These are phyloP conservation scores for Cephalophus harveyi DNA, from an alignment of 2,113 vertebrate genomes.

Conservation along the genomic window DNA sequence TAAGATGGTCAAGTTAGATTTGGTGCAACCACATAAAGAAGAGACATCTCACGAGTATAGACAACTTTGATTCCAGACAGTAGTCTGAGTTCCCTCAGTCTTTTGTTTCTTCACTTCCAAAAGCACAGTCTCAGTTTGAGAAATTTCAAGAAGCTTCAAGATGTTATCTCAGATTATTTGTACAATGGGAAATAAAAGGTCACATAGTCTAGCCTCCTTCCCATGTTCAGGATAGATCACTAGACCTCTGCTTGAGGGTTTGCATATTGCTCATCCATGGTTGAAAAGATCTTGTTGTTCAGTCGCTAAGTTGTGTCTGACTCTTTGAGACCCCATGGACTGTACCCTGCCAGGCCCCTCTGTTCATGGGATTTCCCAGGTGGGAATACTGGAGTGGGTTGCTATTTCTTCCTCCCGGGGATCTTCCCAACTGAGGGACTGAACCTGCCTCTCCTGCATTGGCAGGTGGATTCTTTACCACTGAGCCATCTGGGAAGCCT, in stretches of 20 bases:
- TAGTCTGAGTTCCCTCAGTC: not conserved
- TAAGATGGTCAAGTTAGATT: not conserved
- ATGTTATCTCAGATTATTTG: not conserved
- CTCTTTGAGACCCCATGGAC: not conserved
- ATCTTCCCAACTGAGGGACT: not conserved
- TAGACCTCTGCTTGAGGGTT: not conserved
- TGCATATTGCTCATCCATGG: not conserved
- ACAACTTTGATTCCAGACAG: not conserved
- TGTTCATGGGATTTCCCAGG: not conserved
- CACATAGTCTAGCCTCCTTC: not conserved
- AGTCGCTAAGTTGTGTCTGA: not conserved
- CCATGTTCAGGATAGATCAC: not conserved
- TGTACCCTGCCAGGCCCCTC: not conserved
- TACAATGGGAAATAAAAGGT: not conserved
- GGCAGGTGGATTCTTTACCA: not conserved
- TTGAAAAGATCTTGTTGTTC: not conserved
- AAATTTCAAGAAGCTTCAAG: not conserved
- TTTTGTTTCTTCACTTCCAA: not conserved
- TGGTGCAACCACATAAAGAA: not conserved
- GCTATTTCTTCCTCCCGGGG: not conserved
- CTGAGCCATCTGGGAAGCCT: not conserved
- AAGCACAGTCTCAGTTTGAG: not conserved
- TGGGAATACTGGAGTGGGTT: not conserved
- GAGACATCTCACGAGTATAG: not conserved
- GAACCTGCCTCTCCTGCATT: not conserved